These are phyloP conservation scores for Pithys albifrons DNA, from an alignment of 2,113 vertebrate genomes.

Conservation along the genomic window DNA sequence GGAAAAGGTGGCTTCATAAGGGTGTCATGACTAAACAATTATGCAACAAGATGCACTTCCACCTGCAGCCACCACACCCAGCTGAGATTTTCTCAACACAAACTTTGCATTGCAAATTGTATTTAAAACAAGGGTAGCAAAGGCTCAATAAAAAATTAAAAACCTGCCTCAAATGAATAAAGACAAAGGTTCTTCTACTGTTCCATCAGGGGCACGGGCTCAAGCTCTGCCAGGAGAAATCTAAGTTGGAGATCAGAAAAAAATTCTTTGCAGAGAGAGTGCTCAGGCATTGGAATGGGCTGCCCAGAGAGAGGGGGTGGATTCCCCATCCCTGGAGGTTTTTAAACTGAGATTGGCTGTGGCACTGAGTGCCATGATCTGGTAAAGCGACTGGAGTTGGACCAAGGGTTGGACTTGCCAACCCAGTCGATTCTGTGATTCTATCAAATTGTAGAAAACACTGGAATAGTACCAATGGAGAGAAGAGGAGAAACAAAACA, in stretches of 20 bases:
- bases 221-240: too few relatives aligned
- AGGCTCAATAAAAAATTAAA: neutral
- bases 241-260: too few relatives aligned
- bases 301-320: too few relatives aligned
- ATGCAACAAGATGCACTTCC: neutral
- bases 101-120: neutral
- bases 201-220: neutral
- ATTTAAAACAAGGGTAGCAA: neutral
- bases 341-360: too few relatives aligned
- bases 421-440: too few relatives aligned
- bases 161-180: neutral
- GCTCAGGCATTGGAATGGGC: too few relatives aligned
- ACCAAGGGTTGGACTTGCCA: too few relatives aligned
- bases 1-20: neutral
- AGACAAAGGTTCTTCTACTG: neutral
- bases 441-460: neutral
- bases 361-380: too few relatives aligned
- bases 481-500: neutral
- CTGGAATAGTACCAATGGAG: neutral
- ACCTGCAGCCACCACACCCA: neutral
- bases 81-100: neutral
- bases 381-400: too few relatives aligned
- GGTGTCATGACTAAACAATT: neutral
- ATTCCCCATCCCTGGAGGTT: too few relatives aligned
- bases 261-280: too few relatives aligned